phyloP scores from a whole-genome alignment of 2,888 invertebrate species.

The Drosophila ustulata region DNA sequence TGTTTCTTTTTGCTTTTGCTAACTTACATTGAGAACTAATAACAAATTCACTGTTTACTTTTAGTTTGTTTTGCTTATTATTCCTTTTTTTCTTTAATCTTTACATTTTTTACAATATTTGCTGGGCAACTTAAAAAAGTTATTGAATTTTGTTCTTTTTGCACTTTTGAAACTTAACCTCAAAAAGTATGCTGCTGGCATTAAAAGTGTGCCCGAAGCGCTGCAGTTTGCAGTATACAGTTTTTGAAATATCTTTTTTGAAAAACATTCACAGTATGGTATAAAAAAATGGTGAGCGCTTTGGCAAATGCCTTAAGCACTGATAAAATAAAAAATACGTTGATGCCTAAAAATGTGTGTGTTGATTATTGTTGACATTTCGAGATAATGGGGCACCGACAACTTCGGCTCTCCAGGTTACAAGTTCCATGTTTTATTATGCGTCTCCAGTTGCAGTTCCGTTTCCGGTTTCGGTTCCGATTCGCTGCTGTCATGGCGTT shows the following conservation, averaged over 20 bases:
- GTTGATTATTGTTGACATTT: slow-evolving; percentile 72
- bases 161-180: slow-evolving; percentile 44
- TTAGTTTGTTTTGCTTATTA: background rate
- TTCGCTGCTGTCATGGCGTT: slow-evolving; percentile 30
- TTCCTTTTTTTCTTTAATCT: slow-evolving; percentile 12
- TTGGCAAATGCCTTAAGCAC: slow-evolving; percentile 38
- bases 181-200: slow-evolving; percentile 22
- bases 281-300: slow-evolving; percentile 48
- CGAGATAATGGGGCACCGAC: slow-evolving; percentile 76
- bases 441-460: slow-evolving; percentile 9
- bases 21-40: slow-evolving; percentile 41
- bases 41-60: slow-evolving; percentile 21
- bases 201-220: slow-evolving; percentile 32
- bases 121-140: slow-evolving; percentile 27
- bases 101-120: slow-evolving; percentile 52
- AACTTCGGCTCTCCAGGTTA: slow-evolving; percentile 9
- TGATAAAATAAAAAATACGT: slow-evolving; percentile 68
- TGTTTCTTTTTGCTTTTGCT: slow-evolving; percentile 28
- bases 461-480: slow-evolving; percentile 10
- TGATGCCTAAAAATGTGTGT: slow-evolving; percentile 72
- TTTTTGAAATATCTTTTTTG: slow-evolving; percentile 23
- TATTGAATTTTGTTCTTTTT: slow-evolving; percentile 48
- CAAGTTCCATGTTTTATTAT: background rate
- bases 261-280: slow-evolving; percentile 74
- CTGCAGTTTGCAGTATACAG: slow-evolving; percentile 18